Evolutionary conservation across 2,888 invertebrate genomes (phyloP), one percentile per base, ranked within the genome.

Genomic region (Junonia oenone): DNA sequence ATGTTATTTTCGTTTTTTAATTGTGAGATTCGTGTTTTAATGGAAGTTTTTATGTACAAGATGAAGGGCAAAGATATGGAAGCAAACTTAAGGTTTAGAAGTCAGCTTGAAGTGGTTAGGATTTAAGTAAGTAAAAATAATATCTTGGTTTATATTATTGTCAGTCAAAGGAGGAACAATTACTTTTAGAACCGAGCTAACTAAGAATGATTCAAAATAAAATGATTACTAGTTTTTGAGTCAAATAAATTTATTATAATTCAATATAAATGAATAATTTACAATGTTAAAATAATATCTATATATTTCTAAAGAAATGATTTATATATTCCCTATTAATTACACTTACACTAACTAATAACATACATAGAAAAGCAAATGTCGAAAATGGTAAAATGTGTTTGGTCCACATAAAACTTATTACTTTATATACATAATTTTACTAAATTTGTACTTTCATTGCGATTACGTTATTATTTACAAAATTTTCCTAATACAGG

Each of bases 241-340:
- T 58, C 53, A 61, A 55, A 61, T 55, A 58, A 58, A 53, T 52
- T 61, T 55, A 55, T 61, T 61, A 53, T 56, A 43, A 47, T 49
- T 58, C 35, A 47, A 47, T 56, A 53, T 56, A 38, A 52, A 55
- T 46, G 51, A 52, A 45, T 55, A 55, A 49, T 55, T 55, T 53
- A 59, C 59, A 59, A 52, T 33, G 48, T 49, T 31, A 48, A 59
- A 40, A 56, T 49, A 53, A 51, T 52, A 50, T 53, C 29, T 43
- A 56, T 47, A 56, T 53, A 56, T 50, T 31, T 50, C 53, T 59
- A 56, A 38, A 52, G 14, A 43, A 43, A 37, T 31, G 29, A 37
- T 46, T 33, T 46, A 51, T 9, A 51, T 38, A 51, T 8, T 45
- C 38, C 38, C 38, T 40, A 35, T 35, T 35, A 19, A 40, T 40